Base-by-base conservation (phyloP, 2,797 vertebrate species). In the Paramormyrops hopkinsi region DNA sequence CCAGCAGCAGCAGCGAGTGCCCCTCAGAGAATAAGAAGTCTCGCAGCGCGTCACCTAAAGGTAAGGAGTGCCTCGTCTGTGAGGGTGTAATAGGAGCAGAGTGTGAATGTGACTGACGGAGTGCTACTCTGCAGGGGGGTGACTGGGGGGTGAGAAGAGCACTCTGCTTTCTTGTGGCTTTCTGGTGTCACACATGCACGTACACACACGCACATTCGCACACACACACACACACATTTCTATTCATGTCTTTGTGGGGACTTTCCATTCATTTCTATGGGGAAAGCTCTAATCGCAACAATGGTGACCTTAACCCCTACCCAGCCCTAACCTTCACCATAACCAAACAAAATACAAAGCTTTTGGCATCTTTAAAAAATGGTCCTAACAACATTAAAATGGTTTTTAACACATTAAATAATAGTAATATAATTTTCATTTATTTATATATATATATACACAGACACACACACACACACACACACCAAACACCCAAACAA, bases 1-100 rank as follows among this genome's bases (percentile, higher is more conserved):
- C 98, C 62, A 97, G 95, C 95, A 95, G 96, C 96, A 97, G 96
- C 96, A 97, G 97, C 62, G 97, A 99, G 94, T 98, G 97, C 95
- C 98, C 97, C 89, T 95, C 97, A 37, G 98, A 99, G 93, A 97
- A 95, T 96, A 99, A 99, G 96, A 99, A 97, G 96, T 95, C 97
- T 90, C 96, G 98, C 91, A 98, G 97, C 91, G 95, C 97, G 90
- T 98, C 98, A 91, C 98, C 98, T 59, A 98, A 97, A 98, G 98
- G 98, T 99, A 96, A 94, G 97, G 93, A 92, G 90, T 46, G 5
- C 46, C 22, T 1, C 29, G 59, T 56, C 29, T 73, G 22, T 86
- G 51, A 46, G 37, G 25, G 53, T 88, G 53, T n/a, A 65, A 82
- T 11, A 17, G 41, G 8, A 37, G 85, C 79, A 65, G 25, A 41